phyloP scores from a whole-genome alignment of 2,888 invertebrate species.

The Venusia cambrica region DNA sequence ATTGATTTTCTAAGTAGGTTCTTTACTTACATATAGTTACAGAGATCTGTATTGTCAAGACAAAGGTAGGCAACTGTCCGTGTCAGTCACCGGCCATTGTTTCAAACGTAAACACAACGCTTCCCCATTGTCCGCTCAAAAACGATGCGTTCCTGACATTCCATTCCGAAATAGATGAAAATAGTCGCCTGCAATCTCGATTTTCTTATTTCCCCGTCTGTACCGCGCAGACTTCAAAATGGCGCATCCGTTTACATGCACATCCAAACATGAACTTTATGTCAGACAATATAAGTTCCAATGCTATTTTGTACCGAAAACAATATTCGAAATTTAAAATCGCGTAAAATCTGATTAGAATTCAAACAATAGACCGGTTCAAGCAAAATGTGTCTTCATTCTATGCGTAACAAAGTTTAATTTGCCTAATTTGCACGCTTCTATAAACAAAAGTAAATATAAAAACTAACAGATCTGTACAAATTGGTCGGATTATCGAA shows the following conservation, averaged over 20 bases:
- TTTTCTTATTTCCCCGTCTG: constrained; percentile 23
- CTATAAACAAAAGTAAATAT: too few relatives aligned
- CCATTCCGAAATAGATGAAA: constrained; percentile 33
- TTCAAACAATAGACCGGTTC: constrained; percentile 11
- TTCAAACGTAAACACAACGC: constrained; percentile 16
- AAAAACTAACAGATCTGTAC: too few relatives aligned
- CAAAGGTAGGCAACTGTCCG: too few relatives aligned
- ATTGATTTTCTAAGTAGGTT: too few relatives aligned
- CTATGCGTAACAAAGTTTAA: constrained; percentile 17
- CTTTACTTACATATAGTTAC: too few relatives aligned
- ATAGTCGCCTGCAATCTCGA: constrained; percentile 18
- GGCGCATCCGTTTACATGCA: constrained; percentile 7
- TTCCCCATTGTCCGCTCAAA: constrained; percentile 23
- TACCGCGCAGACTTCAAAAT: constrained; percentile 27
- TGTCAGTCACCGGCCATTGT: constrained; percentile 9
- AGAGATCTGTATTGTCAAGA: too few relatives aligned
- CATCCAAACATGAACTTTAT: constrained; percentile 15
- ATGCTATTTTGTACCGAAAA: too few relatives aligned
- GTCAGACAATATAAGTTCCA: neutral
- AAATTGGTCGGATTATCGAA: too few relatives aligned
- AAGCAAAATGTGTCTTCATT: constrained; percentile 9
- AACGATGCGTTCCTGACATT: constrained; percentile 27
- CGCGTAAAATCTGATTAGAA: too few relatives aligned
- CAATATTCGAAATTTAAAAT: too few relatives aligned
- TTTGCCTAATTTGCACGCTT: constrained; percentile 12